Base-by-base conservation (phyloP, 2,888 invertebrate species). In the Maniola hyperantus region DNA sequence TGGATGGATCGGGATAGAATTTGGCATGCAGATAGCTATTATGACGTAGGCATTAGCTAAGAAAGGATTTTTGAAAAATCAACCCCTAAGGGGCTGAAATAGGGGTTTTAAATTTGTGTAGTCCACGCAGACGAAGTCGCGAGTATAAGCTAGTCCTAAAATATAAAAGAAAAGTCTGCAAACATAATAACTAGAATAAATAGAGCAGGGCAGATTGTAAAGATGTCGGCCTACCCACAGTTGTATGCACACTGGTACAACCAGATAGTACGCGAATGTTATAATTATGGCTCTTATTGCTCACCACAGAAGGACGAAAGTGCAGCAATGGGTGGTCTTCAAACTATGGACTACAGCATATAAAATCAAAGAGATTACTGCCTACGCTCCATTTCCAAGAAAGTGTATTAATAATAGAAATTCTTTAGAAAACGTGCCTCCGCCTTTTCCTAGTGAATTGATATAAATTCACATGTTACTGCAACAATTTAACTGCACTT, bases 301-400 rank as follows among this genome's bases (percentile, higher is more conserved):
- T 13, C 11, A 20, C 8, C 1, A 51, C 8, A 61, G 44, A 54
- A 34, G 51, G 33, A 15, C 15, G 42, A 34, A 11, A 53, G 44
- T 63, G 42, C 39, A 55, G 6, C 20, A 33, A 18, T 34, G 36
- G 11, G 18, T 62, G 48, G 10, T 13, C 6, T 20, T 13, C n/a
- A 36, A 53, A 53, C 39, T 33, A 20, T 50, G 39, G 48, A 50
- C 26, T 42, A 53, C 53, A 42, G 62, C 57, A 66, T 62, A 63
- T 67, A 63, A 67, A 67, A 67, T 63, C 59, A 58, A 33, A 53
- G 20, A 67, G 63, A 63, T 67, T 48, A 67, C 46, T 33, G 50
- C 63, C 46, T 34, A 57, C 57, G 55, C 15, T 44, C 53, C 15
- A 20, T 64, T 55, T 57, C 64, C 50, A 33, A 57, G 58, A 58